These are phyloP conservation scores for Illadopsis cleaveri DNA, from an alignment of 2,113 vertebrate genomes.

Conservation along the genomic window DNA sequence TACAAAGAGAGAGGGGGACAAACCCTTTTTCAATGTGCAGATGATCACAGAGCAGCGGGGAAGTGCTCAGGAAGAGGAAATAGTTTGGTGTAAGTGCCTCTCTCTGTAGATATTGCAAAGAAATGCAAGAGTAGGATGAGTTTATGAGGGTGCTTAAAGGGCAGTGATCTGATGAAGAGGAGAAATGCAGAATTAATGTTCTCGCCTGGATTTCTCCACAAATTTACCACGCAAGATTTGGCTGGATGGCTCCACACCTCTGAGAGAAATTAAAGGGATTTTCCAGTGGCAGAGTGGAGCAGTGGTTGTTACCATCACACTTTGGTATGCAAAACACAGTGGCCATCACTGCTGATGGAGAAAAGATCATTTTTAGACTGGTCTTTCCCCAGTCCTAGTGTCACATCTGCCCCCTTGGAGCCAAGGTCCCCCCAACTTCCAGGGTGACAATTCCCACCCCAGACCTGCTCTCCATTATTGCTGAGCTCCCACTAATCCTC, in stretches of 20 bases:
- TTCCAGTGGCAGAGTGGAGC: neutral
- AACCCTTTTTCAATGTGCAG: neutral
- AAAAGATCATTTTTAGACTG: neutral
- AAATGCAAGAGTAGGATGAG: neutral
- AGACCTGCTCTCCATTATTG: neutral
- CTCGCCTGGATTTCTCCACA: neutral
- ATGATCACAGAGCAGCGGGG: neutral
- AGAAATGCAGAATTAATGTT: neutral
- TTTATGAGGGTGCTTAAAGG: slow-evolving; percentile 10
- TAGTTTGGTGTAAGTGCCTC: neutral
- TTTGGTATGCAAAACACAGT: neutral
- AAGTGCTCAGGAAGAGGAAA: neutral
- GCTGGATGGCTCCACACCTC: neutral
- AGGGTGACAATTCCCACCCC: neutral
- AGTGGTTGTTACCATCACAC: neutral
- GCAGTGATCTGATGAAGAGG: slow-evolving; percentile 5
- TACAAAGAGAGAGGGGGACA: neutral
- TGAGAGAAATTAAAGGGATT: neutral
- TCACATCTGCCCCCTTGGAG: neutral
- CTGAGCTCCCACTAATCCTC: neutral
- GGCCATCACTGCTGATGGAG: neutral
- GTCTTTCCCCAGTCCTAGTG: neutral
- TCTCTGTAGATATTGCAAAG: neutral
- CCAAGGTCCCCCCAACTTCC: neutral
- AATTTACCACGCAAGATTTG: neutral